Conservation (phyloP, 2,888 invertebrate species). For the Trichopoda pennipes region DNA sequence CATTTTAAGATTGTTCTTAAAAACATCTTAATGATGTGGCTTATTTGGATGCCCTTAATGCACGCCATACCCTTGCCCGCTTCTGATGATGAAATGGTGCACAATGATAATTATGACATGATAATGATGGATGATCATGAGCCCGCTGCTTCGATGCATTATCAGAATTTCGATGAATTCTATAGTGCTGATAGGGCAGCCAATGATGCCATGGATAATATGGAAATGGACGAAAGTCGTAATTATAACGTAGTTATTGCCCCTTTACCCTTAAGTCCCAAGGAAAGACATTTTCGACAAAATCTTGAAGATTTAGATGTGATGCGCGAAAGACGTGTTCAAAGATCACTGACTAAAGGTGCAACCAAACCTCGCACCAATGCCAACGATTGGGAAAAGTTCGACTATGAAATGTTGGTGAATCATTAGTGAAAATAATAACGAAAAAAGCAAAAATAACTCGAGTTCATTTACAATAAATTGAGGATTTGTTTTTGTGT, state of each 20-base stretch:
- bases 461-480: conserved; percentile 15
- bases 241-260: conserved; percentile 71
- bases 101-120: conserved; percentile 74
- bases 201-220: conserved; percentile 69
- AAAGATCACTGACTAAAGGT: conserved; percentile 74
- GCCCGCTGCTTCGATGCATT: conserved; percentile 74
- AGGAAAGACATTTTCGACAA: conserved; percentile 74
- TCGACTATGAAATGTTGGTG: conserved; percentile 75
- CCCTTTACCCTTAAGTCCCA: conserved; percentile 73
- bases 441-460: not conserved
- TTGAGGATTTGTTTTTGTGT: conserved; percentile 39
- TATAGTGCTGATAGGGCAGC: conserved; percentile 71
- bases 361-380: conserved; percentile 71
- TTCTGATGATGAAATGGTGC: conserved; percentile 69
- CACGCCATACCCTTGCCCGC: conserved; percentile 36
- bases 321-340: conserved; percentile 70
- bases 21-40: conserved; percentile 62
- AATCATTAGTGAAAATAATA: conserved; percentile 69
- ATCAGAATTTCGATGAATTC: conserved; percentile 76
- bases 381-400: conserved; percentile 76
- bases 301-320: conserved; percentile 72
- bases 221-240: conserved; percentile 76
- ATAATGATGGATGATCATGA: conserved; percentile 73
- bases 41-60: conserved; percentile 10
- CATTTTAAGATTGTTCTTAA: conserved; percentile 59